Evolutionary conservation across 2,113 vertebrate genomes (phyloP).

Genomic region (Egretta garzetta): DNA sequence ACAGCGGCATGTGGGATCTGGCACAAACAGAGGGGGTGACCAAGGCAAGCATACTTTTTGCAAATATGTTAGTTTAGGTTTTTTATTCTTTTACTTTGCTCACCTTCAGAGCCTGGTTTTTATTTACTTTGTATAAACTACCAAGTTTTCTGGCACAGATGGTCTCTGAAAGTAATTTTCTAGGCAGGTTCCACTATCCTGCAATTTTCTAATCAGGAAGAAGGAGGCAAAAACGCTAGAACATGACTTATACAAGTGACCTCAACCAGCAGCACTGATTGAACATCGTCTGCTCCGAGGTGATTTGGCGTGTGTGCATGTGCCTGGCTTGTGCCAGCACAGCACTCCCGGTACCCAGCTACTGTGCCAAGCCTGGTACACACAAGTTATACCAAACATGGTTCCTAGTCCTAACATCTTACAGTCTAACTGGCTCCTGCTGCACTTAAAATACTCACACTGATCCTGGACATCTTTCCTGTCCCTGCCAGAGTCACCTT

Average conservation of each 20-base stretch:
- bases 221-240: background rate
- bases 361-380: background rate
- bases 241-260: background rate
- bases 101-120: background rate
- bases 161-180: background rate
- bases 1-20: background rate
- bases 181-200: background rate
- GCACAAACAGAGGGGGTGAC: background rate
- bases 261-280: background rate
- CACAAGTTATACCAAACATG: background rate
- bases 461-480: background rate
- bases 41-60: background rate
- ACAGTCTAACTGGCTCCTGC: background rate
- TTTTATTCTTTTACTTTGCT: background rate
- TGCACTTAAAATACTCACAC: background rate
- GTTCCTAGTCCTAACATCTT: background rate
- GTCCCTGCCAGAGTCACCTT: background rate
- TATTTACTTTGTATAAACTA: background rate
- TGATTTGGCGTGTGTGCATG: fast-evolving
- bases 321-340: background rate
- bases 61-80: background rate
- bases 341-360: background rate
- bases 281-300: background rate
- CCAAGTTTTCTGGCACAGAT: background rate
- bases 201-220: background rate